These are phyloP conservation scores for Cataglyphis cursor DNA, from an alignment of 2,888 invertebrate genomes.

Conservation along the genomic window DNA sequence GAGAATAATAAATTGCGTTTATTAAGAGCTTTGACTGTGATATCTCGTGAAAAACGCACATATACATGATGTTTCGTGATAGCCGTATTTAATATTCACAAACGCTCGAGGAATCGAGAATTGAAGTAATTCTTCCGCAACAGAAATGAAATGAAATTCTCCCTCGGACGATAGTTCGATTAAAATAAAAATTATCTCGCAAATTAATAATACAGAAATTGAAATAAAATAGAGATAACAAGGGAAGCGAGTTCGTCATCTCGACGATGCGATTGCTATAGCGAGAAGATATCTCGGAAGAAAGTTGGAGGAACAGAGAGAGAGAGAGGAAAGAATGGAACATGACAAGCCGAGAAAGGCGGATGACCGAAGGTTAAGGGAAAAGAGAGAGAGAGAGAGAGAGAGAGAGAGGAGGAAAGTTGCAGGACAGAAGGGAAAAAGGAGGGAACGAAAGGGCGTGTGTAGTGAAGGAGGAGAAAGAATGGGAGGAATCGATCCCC, in stretches of 20 bases:
- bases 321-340: conserved; percentile 50
- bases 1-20: conserved; percentile 28
- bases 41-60: conserved; percentile 14
- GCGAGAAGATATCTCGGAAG: conserved; percentile 41
- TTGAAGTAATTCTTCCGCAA: neutral
- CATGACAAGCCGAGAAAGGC: neutral
- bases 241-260: neutral
- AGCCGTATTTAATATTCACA: neutral
- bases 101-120: neutral
- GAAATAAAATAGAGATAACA: neutral
- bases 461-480: conserved; percentile 13
- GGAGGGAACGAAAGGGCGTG: conserved; percentile 12
- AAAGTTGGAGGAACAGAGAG: conserved; percentile 46
- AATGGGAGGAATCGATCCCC: conserved; percentile 22
- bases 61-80: neutral
- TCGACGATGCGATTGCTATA: neutral
- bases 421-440: neutral
- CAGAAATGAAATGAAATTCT: neutral
- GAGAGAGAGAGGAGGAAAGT: neutral
- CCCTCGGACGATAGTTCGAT: neutral
- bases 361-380: conserved; percentile 17
- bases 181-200: neutral
- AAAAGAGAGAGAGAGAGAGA: neutral
- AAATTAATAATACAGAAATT: neutral
- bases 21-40: conserved; percentile 40